Percentiles rank a stretch among this genome's conserved stretches.
Evolutionary conservation across 2,797 vertebrate genomes (phyloP).

Genomic region (Erpetoichthys calabaricus): DNA sequence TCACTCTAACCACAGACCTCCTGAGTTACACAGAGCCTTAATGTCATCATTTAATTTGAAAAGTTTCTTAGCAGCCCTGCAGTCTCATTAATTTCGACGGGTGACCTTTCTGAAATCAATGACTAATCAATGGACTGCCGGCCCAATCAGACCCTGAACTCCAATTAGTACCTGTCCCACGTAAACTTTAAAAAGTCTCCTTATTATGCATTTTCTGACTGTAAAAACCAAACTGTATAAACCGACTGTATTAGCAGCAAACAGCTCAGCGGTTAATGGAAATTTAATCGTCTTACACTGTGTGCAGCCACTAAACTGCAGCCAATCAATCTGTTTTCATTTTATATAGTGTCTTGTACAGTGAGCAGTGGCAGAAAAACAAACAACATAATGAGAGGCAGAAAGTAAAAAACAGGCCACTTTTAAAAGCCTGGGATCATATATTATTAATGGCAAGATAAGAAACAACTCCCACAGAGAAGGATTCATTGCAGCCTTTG

Average conservation of each 20-base stretch:
- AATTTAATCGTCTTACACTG: not conserved
- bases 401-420: too few relatives aligned
- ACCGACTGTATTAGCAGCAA: conserved; percentile 3
- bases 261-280: not conserved
- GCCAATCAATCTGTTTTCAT: too few relatives aligned
- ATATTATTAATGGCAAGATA: too few relatives aligned
- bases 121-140: conserved; percentile 47
- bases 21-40: conserved; percentile 18
- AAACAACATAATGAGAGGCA: too few relatives aligned
- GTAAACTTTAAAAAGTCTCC: not conserved
- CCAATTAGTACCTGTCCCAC: conserved; percentile 10
- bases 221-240: not conserved
- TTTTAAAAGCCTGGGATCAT: too few relatives aligned
- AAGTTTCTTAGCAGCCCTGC: conserved; percentile 17
- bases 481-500: too few relatives aligned
- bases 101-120: conserved; percentile 52
- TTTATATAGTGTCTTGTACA: too few relatives aligned
- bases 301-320: not conserved
- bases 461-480: too few relatives aligned
- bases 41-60: conserved; percentile 38
- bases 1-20: conserved; percentile 24
- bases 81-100: conserved; percentile 39
- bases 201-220: not conserved
- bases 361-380: too few relatives aligned
- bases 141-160: conserved; percentile 11